Evolutionary conservation across 2,888 invertebrate genomes (phyloP), one percentile per base, ranked within the genome.

Genomic region (Deilephila elpenor): DNA sequence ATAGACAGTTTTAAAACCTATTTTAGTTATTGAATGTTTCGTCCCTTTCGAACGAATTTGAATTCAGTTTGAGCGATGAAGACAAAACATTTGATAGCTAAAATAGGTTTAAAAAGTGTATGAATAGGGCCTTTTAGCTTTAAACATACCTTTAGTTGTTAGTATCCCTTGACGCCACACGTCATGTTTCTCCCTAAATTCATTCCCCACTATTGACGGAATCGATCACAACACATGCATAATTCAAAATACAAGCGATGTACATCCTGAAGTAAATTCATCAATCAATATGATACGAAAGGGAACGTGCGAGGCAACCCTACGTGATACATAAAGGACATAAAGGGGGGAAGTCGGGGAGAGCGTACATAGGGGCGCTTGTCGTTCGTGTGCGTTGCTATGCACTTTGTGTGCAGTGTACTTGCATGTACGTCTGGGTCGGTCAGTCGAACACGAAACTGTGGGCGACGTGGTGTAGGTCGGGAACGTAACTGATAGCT

Each of bases 371-470:
- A 89, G 82, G 87, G 88, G 86, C 82, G 80, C 80, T 78, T 79
- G 82, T 74, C 79, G 77, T 80, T 80, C 82, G 85, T 86, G 87
- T 85, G 83, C 81, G 83, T 84, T 71, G 70, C 72, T 71, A 61
- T 79, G 77, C 77, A 79, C 74, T 75, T 60, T 59, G 67, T 81
- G 78, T 76, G 75, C 75, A 70, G 72, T 76, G 78, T 78, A 79
- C 79, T 80, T 79, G 80, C 80, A 78, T 81, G 71, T 71, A 51
- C 71, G 76, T 77, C 76, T 78, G 80, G 81, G 77, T 80, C 89
- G 89, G 91, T 90, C 89, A 90, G 81, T 88, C 84, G 88, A 87
- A 79, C 88, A 90, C 84, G 78, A 81, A 77, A 80, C 79, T 78
- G 78, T 77, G 78, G 79, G 78, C 79, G 78, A 73, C 82, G 85